Evolutionary conservation across 2,888 invertebrate genomes (phyloP), one percentile per base, ranked within the genome.

Genomic region (Plebejus melissa): DNA sequence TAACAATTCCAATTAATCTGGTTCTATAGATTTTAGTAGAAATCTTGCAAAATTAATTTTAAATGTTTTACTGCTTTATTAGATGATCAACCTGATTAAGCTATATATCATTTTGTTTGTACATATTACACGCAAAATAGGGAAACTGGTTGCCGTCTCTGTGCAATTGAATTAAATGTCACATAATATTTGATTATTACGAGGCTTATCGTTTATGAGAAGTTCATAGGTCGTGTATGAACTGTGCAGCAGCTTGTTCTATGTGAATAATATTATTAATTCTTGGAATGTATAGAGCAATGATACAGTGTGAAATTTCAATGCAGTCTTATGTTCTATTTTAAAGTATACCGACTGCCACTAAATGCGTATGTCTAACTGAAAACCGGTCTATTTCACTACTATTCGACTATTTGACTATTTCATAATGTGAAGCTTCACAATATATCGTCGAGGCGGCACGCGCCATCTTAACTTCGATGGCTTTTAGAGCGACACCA

Each of bases 331-430:
- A 90, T 84, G 83, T 82, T 84, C 92, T 93, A 93, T 87, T 88
- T 90, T 91, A 89, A 87, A 86, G 80, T 89, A 87, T 87, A 87
- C 81, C 83, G 84, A 86, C 90, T 91, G 92, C 89, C 83, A 85
- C 90, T 92, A 92, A 87, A 86, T 89, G 90, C 88, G 83, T 91
- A 92, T 91, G 90, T 86, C 93, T 91, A 93, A 93, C 85, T 82
- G 84, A 93, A 91, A 93, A 89, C 93, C 91, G 91, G 93, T 87
- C 88, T 93, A 92, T 92, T 90, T 90, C 82, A 81, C 91, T 92
- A 92, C 87, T 86, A 86, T 86, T 88, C 82, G 87, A 84, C 90
- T 91, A 92, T 91, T 89, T 90, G 87, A 90, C 91, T 92, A 92
- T 90, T 88, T 84, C 79, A 80, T 83, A 84, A 83, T 85, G 85